Evolutionary conservation across 2,797 vertebrate species (phyloP), one percentile per base, ranked within the genome.

Genomic region (Tenualosa ilisha): DNA sequence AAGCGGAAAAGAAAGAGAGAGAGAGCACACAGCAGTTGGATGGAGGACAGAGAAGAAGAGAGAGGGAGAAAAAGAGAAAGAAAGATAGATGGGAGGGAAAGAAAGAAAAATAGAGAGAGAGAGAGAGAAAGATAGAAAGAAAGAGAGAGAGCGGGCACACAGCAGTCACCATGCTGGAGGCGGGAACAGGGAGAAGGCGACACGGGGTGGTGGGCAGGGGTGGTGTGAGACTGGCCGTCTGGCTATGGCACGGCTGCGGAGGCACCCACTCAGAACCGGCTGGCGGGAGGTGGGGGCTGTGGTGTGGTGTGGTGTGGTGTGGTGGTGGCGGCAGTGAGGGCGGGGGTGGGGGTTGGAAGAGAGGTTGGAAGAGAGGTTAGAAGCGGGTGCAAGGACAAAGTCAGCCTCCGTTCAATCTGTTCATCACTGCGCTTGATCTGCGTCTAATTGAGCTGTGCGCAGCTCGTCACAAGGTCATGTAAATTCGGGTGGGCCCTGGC

Each of bases 401-500:
- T 82, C 84, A 37, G 75, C 83, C 83, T 83, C 68, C 68, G 37
- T 87, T 88, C 87, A 89, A 89, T 84, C 83, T 61, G 53, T 84
- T 87, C 51, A 20, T 81, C 84, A 88, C 84, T 89, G 87, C 88
- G 89, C 88, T 88, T 90, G 88, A 91, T 91, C 86, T 89, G 86
- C 85, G 86, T 82, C 88, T 92, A 91, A 92, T 89, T 91, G 90
- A 84, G 65, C 81, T 86, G 86, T 82, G 87, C 72, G 84, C 82
- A 88, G 83, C 87, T 87, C 24, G 92, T 88, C 89, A 85, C 89
- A 86, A 89, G 92, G 90, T 91, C 91, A 86, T 87, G 87, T 88
- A 86, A 89, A 91, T 87, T 89, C 87, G 86, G 86, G 86, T 75
- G 88, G 89, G 84, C 88, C 86, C 86, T 81, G 82, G 84, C 88